Percentiles rank a stretch among this genome's conserved stretches.
Evolutionary conservation across 2,797 vertebrate species (phyloP).

Genomic region (Catamblyrhynchus diadema): DNA sequence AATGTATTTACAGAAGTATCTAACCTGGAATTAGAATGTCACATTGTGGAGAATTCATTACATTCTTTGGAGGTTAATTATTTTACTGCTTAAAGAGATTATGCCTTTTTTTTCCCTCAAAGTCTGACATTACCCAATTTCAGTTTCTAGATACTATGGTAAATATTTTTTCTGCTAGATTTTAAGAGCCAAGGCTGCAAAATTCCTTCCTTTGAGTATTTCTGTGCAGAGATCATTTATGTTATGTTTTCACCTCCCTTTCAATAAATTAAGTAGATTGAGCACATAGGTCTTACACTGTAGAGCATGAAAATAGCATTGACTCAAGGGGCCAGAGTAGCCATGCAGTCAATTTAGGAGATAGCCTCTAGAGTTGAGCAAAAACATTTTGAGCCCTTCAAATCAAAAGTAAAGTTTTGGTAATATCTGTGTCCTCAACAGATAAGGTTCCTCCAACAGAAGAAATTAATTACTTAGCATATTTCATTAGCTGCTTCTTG

Average conservation of each 20-base stretch:
- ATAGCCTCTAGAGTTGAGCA: neutral
- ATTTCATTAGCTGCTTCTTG: neutral
- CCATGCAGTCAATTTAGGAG: neutral
- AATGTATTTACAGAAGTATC: neutral
- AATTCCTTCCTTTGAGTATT: neutral
- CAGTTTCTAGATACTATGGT: neutral
- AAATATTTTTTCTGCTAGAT: neutral
- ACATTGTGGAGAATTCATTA: neutral
- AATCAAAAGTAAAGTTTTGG: neutral
- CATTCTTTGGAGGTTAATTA: neutral
- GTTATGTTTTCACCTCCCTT: neutral
- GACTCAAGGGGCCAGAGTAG: neutral
- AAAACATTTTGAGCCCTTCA: neutral
- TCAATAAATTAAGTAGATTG: neutral
- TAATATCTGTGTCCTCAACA: neutral
- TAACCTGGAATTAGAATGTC: neutral
- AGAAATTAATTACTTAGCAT: neutral
- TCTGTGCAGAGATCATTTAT: neutral
- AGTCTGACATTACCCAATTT: neutral
- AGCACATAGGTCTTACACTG: neutral
- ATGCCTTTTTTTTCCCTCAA: neutral
- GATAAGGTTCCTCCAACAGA: neutral
- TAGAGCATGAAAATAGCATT: neutral
- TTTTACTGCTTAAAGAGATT: neutral
- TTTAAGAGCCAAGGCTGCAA: neutral